Base-by-base conservation (phyloP, 2,113 vertebrate genomes). In the Corydoras maculifer region DNA sequence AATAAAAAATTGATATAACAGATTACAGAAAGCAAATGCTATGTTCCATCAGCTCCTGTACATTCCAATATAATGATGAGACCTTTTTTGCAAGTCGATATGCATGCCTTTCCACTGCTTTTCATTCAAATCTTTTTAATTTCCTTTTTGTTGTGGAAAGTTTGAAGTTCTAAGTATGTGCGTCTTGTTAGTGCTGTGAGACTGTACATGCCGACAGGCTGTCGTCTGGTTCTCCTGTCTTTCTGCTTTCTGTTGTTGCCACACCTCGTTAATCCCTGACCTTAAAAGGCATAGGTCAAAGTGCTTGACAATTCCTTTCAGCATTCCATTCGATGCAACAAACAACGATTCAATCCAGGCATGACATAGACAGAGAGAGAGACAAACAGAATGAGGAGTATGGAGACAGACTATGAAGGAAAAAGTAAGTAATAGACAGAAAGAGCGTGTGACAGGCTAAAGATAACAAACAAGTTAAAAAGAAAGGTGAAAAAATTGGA, bases 181-280 rank as follows among this genome's bases (percentile, higher is more conserved):
- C 29, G n/a, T 64, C 59, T 68, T 30, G 50, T 78, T 61, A 65
- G 73, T 18, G 25, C 11, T 9, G 29, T 78, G 69, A 75, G 51
- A 50, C 74, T 72, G 69, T 74, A 72, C 75, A 77, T 70, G 64
- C 64, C 48, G 78, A 77, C 78, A 74, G 59, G 71, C 75, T 74
- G 78, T 75, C 71, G 18, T 35, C 68, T 10, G 64, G 25, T 6
- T 74, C 57, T 74, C 58, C 66, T 51, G 74, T 69, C 60, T 70
- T 76, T 70, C 70, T 73, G 65, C 58, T 78, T 57, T 70, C 53
- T 66, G 54, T 71, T 54, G 60, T 65, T 55, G 9, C 32, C 29
- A n/a, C 77, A 77, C 72, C 75, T 79, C 75, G 62, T 79, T 75
- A 66, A 61, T 75, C 72, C 72, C 58, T 51, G 55, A 68, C 70